A percentile compares a stretch with the other conserved stretches of the same genome.
phyloP scores from a whole-genome alignment of 2,113 vertebrate species.

The Scophthalmus maximus region DNA sequence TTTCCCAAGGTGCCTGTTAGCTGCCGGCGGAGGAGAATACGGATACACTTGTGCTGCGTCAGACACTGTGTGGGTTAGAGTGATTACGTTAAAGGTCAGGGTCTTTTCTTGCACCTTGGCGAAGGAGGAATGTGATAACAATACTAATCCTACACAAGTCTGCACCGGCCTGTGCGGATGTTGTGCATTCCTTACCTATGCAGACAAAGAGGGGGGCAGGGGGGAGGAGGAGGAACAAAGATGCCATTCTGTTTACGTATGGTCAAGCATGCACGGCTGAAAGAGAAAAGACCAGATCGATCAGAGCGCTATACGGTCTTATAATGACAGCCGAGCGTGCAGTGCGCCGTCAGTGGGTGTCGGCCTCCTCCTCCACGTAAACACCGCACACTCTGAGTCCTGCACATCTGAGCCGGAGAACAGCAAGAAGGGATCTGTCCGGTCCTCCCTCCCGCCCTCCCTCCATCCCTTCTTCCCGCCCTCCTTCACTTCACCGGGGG shows the following conservation, averaged over 20 bases:
- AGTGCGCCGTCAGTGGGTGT: constrained; percentile 17
- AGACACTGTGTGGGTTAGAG: constrained; percentile 54
- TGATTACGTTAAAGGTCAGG: constrained; percentile 71
- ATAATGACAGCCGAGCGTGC: constrained; percentile 20
- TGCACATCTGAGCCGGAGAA: constrained; percentile 45
- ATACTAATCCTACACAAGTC: constrained; percentile 59
- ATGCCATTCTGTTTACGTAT: constrained; percentile 10
- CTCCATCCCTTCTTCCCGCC: background rate
- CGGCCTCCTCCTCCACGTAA: constrained; percentile 56
- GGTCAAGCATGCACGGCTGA: constrained; percentile 5
- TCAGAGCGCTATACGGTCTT: constrained; percentile 19
- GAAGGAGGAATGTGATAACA: constrained; percentile 67
- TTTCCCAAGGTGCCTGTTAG: constrained; percentile 31
- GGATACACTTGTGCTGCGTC: constrained; percentile 38
- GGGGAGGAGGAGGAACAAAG: constrained; percentile 27
- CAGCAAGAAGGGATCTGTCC: constrained; percentile 33
- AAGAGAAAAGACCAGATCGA: constrained; percentile 26
- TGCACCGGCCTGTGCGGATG: constrained; percentile 36
- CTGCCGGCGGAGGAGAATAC: constrained; percentile 17
- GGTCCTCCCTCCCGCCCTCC: constrained; percentile 18
- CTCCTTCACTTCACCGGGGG: constrained; percentile 41
- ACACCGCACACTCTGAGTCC: constrained; percentile 24
- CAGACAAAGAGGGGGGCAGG: constrained; percentile 18
- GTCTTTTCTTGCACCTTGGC: constrained; percentile 48
- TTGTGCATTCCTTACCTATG: constrained; percentile 35